These are phyloP conservation scores for Hippocampus barbouri DNA, from an alignment of 2,113 vertebrate genomes.

Conservation along the genomic window DNA sequence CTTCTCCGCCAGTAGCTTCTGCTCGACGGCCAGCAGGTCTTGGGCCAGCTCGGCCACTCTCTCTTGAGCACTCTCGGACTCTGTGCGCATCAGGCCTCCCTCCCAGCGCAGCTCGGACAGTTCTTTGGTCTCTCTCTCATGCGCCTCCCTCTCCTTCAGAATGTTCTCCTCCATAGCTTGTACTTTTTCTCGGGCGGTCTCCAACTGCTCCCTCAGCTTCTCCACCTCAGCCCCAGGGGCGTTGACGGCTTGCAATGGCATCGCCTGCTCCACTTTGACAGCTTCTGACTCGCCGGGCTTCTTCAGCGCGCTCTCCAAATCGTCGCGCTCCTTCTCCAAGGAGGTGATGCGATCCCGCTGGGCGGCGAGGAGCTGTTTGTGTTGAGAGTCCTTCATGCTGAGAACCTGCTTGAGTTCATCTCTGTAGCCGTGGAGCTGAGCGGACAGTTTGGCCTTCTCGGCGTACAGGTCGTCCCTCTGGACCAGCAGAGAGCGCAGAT, in stretches of 20 bases:
- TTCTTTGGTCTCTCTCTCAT: constrained; percentile 72
- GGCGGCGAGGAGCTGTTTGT: constrained; percentile 82
- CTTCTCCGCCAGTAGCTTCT: constrained; percentile 79
- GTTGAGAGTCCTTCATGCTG: constrained; percentile 89
- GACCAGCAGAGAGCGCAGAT: constrained; percentile 80
- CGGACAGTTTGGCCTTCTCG: constrained; percentile 87
- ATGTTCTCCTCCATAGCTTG: constrained; percentile 70
- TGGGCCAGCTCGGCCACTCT: constrained; percentile 90
- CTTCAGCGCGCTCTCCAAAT: constrained; percentile 56
- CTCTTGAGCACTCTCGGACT: constrained; percentile 91
- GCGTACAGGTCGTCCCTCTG: constrained; percentile 88
- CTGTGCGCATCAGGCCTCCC: constrained; percentile 86
- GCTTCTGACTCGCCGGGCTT: constrained; percentile 27
- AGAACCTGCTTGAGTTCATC: constrained; percentile 89
- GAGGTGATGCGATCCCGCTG: constrained; percentile 76
- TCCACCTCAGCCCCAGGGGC: constrained; percentile 77
- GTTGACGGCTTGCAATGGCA: constrained; percentile 59
- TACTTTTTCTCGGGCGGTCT: constrained; percentile 64
- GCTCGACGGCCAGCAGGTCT: constrained; percentile 86
- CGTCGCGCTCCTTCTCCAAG: constrained; percentile 73
- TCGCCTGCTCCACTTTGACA: constrained; percentile 64
- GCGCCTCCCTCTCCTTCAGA: constrained; percentile 70
- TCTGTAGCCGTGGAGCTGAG: constrained; percentile 83
- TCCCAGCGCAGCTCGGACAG: constrained; percentile 84
- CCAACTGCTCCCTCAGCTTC: constrained; percentile 74